Evolutionary conservation across 2,113 vertebrate genomes (phyloP).

Genomic region (Apteryx mantelli): DNA sequence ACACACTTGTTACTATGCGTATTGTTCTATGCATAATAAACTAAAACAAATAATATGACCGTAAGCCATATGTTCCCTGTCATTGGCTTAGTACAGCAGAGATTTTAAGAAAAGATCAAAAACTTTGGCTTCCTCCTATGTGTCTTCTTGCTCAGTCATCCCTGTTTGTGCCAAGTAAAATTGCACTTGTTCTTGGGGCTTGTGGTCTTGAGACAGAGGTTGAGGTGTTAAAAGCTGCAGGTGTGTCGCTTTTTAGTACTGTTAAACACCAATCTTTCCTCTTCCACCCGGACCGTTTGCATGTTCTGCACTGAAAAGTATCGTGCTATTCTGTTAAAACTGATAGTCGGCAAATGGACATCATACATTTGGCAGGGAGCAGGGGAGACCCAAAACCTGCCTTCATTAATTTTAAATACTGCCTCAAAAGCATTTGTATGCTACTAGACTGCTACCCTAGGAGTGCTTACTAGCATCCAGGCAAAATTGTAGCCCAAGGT

Average conservation of each 20-base stretch:
- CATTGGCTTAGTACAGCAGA: background rate
- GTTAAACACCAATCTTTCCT: background rate
- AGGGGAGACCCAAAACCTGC: background rate
- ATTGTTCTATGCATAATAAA: constrained; percentile 52
- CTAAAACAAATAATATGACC: constrained; percentile 41
- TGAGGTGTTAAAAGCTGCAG: background rate
- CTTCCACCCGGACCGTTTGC: background rate
- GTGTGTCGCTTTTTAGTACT: background rate
- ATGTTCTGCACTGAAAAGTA: rapidly evolving
- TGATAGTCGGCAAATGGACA: background rate
- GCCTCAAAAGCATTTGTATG: background rate
- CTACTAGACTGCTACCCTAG: background rate
- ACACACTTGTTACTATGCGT: background rate
- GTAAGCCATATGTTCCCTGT: constrained; percentile 10
- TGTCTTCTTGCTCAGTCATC: background rate
- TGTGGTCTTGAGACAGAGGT: background rate
- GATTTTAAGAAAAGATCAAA: constrained; percentile 10
- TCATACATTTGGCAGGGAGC: background rate
- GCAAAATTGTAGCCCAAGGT: constrained; percentile 14
- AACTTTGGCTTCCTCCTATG: background rate
- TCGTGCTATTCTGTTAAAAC: rapidly evolving
- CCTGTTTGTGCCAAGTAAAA: background rate
- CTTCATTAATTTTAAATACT: background rate
- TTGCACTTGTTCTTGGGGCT: background rate
- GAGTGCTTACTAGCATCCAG: background rate